Evolutionary conservation across 2,797 vertebrate genomes (phyloP).

Genomic region (Nothura maculosa): DNA sequence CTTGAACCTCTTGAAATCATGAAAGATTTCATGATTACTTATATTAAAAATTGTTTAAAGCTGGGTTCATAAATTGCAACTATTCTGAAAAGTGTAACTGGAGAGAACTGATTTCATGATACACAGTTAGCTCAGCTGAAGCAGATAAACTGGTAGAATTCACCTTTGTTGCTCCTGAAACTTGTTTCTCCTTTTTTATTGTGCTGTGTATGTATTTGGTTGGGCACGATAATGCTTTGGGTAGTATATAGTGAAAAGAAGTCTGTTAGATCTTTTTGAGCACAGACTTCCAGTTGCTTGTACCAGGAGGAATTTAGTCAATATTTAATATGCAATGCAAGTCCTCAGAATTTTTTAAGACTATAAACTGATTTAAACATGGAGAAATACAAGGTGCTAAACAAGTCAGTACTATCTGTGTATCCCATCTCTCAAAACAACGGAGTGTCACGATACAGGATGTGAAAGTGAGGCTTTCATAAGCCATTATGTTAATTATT

Average conservation of each 20-base stretch:
- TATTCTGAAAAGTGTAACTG: background rate
- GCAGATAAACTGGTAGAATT: background rate
- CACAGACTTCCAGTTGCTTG: background rate
- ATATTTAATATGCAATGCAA: background rate
- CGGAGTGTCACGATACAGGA: background rate
- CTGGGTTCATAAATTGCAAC: background rate
- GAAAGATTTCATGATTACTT: background rate
- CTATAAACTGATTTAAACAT: background rate
- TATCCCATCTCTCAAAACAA: background rate
- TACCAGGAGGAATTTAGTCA: background rate
- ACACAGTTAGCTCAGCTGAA: background rate
- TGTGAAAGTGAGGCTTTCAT: background rate
- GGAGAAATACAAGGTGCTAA: background rate
- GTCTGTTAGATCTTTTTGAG: background rate
- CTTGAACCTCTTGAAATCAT: background rate
- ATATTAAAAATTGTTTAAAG: background rate
- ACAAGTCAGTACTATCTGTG: background rate
- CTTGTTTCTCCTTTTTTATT: background rate
- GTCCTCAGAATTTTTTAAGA: background rate
- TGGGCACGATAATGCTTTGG: background rate
- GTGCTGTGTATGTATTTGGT: background rate
- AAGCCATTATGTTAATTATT: background rate
- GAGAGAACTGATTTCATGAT: background rate
- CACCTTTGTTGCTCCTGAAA: background rate
- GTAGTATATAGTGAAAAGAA: background rate